phyloP scores from a whole-genome alignment of 2,113 vertebrate species.

The Coracopsis vasa region DNA sequence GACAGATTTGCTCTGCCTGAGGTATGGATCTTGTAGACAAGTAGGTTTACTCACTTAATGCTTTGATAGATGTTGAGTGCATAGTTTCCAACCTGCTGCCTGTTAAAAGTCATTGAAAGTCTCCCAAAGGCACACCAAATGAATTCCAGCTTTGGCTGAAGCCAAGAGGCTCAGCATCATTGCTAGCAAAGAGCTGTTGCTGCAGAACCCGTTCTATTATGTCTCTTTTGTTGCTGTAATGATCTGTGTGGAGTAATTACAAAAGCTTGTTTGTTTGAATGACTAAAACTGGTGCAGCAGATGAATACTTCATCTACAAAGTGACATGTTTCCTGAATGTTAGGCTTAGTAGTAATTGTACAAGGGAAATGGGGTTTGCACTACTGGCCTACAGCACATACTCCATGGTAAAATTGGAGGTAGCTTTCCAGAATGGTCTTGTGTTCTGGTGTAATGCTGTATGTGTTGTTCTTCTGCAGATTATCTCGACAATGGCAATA shows the following conservation, averaged over 20 bases:
- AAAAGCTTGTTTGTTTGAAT: constrained; percentile 54
- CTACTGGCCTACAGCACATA: not conserved
- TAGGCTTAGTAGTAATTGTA: not conserved
- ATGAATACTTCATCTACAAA: constrained; percentile 2
- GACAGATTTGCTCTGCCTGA: not conserved
- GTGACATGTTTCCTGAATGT: not conserved
- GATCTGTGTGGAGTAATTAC: constrained; percentile 25
- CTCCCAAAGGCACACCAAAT: not conserved
- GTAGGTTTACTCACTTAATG: not conserved
- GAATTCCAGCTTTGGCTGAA: not conserved
- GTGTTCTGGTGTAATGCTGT: not conserved
- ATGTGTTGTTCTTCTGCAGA: constrained; percentile 73
- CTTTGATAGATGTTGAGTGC: not conserved
- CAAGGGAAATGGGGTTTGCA: not conserved
- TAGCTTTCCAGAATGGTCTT: not conserved
- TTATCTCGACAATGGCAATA: constrained; percentile 99
- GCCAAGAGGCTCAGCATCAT: not conserved
- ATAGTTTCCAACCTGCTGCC: not conserved
- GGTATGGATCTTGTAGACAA: not conserved
- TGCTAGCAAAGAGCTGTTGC: constrained; percentile 20
- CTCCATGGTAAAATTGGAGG: not conserved
- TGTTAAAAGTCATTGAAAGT: not conserved
- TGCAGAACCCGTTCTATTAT: constrained; percentile 28
- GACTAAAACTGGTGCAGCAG: not conserved
- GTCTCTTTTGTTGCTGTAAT: constrained; percentile 38